phyloP scores from a whole-genome alignment of 2,113 vertebrate genomes.

The Phyllostomus hastatus region DNA sequence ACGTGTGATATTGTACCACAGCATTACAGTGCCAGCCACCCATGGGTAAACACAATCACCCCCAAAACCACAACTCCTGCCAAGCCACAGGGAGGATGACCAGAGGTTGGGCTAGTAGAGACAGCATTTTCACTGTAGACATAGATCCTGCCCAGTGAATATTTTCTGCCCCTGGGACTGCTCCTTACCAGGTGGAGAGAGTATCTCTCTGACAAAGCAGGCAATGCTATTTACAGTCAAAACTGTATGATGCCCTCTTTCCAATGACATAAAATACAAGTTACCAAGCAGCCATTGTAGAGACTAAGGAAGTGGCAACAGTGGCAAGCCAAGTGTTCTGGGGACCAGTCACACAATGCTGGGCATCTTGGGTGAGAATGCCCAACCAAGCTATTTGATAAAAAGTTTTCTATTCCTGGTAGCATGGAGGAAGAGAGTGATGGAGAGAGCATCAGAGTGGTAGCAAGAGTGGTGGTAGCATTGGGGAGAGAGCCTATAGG shows the following conservation, averaged over 20 bases:
- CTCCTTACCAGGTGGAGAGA: neutral
- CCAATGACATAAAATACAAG: neutral
- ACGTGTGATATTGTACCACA: neutral
- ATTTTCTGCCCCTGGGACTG: neutral
- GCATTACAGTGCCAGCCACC: neutral
- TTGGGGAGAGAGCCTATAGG: neutral
- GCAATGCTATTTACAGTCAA: neutral
- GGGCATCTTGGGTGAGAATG: neutral
- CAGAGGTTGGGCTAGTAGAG: neutral
- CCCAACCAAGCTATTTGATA: neutral
- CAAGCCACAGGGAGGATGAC: neutral
- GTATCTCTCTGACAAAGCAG: neutral
- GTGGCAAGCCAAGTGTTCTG: fast-evolving
- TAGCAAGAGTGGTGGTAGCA: too few species aligned
- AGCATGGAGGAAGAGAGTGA: neutral
- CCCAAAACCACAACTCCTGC: fast-evolving
- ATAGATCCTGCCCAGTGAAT: neutral
- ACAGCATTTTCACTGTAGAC: neutral
- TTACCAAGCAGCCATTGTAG: neutral
- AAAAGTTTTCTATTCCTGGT: neutral
- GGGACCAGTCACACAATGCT: fast-evolving
- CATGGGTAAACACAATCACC: neutral
- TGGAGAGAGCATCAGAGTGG: too few species aligned
- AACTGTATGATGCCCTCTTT: neutral
- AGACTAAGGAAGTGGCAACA: neutral